These are phyloP conservation scores for Mycteria americana DNA, from an alignment of 2,797 vertebrate species.

Conservation along the genomic window DNA sequence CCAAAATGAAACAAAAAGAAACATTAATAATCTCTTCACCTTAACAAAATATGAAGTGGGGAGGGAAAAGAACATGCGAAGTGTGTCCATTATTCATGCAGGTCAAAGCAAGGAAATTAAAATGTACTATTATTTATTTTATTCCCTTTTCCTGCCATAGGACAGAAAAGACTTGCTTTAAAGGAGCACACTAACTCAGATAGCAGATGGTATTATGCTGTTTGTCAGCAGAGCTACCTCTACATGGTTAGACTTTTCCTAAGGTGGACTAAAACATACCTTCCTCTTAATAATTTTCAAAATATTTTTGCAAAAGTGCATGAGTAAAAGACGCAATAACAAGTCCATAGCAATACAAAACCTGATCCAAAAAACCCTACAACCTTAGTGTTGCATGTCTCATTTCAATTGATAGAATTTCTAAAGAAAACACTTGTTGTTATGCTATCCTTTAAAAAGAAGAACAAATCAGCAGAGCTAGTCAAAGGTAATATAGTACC, in stretches of 20 bases:
- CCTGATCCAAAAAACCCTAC: background rate
- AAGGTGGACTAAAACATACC: background rate
- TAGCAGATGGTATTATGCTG: background rate
- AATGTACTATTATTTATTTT: background rate
- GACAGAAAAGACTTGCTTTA: background rate
- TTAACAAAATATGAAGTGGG: background rate
- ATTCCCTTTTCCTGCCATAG: background rate
- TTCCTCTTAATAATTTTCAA: background rate
- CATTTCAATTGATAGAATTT: background rate
- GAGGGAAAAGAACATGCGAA: background rate
- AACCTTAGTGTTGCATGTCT: background rate
- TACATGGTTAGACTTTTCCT: background rate
- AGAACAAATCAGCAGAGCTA: background rate
- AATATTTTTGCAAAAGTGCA: background rate
- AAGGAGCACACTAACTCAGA: background rate
- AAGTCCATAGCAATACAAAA: background rate
- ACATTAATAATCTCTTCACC: background rate
- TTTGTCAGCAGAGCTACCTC: background rate
- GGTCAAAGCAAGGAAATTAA: background rate
- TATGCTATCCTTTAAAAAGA: background rate
- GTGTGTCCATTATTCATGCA: background rate
- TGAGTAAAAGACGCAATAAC: background rate
- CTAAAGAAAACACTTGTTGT: background rate
- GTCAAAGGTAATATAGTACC: background rate
- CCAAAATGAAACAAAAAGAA: background rate